Evolutionary conservation across 2,113 vertebrate species (phyloP), one percentile per base, ranked within the genome.

Genomic region (Pelecanoides urinatrix): DNA sequence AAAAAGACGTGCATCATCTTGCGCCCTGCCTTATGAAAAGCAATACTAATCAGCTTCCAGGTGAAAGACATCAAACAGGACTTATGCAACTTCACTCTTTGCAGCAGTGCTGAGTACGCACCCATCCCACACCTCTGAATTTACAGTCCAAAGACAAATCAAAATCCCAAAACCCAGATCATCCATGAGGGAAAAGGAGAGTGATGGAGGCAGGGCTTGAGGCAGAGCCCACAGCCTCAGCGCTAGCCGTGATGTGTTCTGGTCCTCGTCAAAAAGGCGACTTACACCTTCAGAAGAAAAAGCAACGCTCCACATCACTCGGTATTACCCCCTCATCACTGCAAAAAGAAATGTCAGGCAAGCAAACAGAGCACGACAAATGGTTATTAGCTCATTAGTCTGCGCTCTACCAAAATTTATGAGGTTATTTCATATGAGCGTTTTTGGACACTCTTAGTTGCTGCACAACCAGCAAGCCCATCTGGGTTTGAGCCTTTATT

Each of bases 231-330:
- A 44, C 9, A 45, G 40, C 44, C 4, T 2, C 34, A 2, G 0
- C 2, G 1, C 52, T 21, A 50, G 38, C 10, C 7, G 1, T 20
- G 11, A 58, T 4, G 2, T 18, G 9, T 44, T 45, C 56, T 81
- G 23, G 22, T 53, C 22, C 10, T 32, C 7, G 2, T 40, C 62
- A 49, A 44, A 75, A 88, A 76, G 8, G 36, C 7, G 25, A 56
- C 25, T 81, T 78, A 78, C 55, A 32, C 30, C 49, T 87, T 78
- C 45, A 87, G 27, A 68, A 89, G 40, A 44, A 91, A 63, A 29
- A 78, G 26, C 27, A 66, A 13, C 0, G 1, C 9, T 85, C 21
- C 22, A n/a, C 34, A 26, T 32, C 52, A 40, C 40, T 84, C 21
- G 17, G n/a, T 61, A 53, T 50, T 47, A 50, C 15, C 84, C 29